phyloP scores from a whole-genome alignment of 2,888 invertebrate genomes.

The Rhopalosiphum nymphaeae region DNA sequence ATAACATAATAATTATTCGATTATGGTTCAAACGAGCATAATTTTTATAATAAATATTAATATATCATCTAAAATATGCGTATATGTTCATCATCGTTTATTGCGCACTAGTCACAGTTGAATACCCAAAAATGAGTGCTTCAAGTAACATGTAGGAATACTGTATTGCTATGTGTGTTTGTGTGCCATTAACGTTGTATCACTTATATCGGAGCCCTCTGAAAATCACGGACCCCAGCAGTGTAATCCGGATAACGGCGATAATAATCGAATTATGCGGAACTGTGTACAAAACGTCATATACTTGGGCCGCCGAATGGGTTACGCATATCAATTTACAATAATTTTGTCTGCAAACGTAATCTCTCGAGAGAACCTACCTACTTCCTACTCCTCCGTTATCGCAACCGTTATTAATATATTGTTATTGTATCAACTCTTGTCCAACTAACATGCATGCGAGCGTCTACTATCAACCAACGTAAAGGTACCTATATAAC shows the following conservation, averaged over 20 bases:
- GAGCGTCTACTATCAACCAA: neutral
- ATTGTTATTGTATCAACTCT: slow-evolving; percentile 43
- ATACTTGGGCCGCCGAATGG: slow-evolving; percentile 26
- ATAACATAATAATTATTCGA: neutral
- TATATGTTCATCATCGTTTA: neutral
- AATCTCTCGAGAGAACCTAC: neutral
- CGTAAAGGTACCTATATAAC: slow-evolving; percentile 19
- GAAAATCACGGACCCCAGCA: slow-evolving; percentile 21
- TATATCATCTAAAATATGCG: neutral
- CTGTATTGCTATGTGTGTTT: neutral
- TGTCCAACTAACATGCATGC: neutral
- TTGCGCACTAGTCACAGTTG: neutral
- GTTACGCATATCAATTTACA: slow-evolving; percentile 53
- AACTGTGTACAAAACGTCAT: neutral
- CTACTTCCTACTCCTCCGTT: neutral
- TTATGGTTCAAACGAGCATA: neutral
- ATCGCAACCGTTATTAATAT: slow-evolving; percentile 58
- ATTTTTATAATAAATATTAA: neutral
- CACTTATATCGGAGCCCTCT: neutral
- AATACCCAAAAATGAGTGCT: neutral
- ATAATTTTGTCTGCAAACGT: neutral
- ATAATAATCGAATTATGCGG: slow-evolving; percentile 48
- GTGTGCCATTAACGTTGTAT: neutral
- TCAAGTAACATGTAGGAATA: neutral
- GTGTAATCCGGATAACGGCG: slow-evolving; percentile 36